Conservation (phyloP, 2,113 vertebrate genomes). For the Clarias gariepinus region DNA sequence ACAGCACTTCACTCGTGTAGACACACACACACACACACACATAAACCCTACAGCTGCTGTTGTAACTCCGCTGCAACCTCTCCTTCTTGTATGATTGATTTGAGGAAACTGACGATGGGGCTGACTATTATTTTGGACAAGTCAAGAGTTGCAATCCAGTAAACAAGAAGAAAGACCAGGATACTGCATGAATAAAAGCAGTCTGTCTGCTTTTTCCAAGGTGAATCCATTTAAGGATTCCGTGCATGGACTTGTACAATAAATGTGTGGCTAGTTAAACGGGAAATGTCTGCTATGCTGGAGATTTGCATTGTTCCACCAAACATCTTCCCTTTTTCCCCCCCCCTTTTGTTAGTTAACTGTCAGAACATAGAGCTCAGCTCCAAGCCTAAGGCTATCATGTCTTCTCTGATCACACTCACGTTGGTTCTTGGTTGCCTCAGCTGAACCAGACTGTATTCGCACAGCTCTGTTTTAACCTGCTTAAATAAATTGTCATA, state of each 20-base stretch:
- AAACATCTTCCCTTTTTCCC: background rate
- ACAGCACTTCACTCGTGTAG: background rate
- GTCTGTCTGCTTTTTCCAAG: background rate
- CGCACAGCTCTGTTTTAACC: conserved; percentile 10
- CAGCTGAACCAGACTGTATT: conserved; percentile 10
- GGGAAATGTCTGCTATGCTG: background rate
- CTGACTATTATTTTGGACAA: background rate
- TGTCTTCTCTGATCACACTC: background rate
- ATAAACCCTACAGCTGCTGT: background rate
- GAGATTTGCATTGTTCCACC: background rate
- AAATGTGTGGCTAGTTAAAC: background rate
- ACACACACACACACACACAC: background rate
- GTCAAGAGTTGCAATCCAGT: background rate
- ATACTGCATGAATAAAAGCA: conserved; percentile 10
- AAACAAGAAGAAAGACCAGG: background rate
- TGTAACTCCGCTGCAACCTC: background rate
- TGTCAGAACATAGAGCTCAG: background rate
- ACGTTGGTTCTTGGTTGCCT: background rate
- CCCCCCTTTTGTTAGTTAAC: background rate
- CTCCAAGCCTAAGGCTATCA: background rate
- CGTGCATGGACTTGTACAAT: conserved; percentile 7
- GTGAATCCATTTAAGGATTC: background rate
- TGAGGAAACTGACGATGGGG: background rate
- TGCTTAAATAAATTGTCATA: background rate
- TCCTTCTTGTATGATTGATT: background rate